Evolutionary conservation across 2,797 vertebrate genomes (phyloP).

Genomic region (Pipistrellus pipistrellus): DNA sequence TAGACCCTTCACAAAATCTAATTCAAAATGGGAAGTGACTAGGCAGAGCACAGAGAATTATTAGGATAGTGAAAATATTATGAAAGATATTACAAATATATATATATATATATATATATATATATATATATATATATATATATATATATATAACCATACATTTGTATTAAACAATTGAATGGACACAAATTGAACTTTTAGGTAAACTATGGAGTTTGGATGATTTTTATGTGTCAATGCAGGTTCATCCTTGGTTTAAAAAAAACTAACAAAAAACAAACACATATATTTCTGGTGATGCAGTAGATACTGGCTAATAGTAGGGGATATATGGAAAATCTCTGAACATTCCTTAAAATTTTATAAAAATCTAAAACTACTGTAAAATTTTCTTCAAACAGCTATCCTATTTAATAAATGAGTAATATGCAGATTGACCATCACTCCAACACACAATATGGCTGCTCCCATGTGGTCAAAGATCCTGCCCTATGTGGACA

Average conservation of each 20-base stretch:
- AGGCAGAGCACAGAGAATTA: neutral
- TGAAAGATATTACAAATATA: neutral
- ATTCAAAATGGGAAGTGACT: neutral
- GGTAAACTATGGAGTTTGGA: neutral
- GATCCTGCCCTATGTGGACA: too few species aligned
- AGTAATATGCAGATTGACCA: too few species aligned
- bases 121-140: neutral
- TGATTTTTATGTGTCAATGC: neutral
- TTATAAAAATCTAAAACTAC: neutral
- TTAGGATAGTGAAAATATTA: neutral
- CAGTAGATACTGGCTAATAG: neutral
- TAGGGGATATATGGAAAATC: neutral
- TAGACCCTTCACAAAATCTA: neutral
- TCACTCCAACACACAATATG: too few species aligned
- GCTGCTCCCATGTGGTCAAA: too few species aligned
- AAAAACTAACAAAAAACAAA: too few species aligned
- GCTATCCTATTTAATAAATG: too few species aligned
- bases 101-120: neutral
- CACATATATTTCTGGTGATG: neutral
- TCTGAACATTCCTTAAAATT: neutral
- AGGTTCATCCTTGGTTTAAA: neutral
- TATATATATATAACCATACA: neutral
- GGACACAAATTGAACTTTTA: neutral
- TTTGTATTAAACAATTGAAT: neutral
- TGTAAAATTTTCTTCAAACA: neutral